Percentiles rank a stretch among this genome's conserved stretches.
Conservation (phyloP, 2,888 invertebrate species). For the Agonopterix subpropinquella region DNA sequence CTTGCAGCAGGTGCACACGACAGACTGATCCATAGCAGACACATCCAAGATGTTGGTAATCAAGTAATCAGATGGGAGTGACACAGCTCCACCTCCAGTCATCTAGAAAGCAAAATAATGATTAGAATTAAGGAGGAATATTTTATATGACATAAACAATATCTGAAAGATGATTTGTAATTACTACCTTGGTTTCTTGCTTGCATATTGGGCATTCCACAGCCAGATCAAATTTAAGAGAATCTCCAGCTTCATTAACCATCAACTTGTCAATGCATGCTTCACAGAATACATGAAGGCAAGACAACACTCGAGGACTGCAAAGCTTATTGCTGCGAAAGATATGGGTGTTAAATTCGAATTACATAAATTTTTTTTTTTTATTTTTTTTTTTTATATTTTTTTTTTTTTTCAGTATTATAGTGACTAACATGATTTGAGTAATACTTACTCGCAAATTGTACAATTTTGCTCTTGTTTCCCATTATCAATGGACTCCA, state of each 20-base stretch:
- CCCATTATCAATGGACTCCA: slow-evolving; percentile 66
- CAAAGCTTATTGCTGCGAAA: slow-evolving; percentile 81
- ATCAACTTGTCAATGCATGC: slow-evolving; percentile 90
- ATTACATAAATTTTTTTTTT: no score
- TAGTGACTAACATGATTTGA: not conserved
- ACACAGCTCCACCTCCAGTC: slow-evolving; percentile 84
- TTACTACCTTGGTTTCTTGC: slow-evolving; percentile 85
- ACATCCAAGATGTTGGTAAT: slow-evolving; percentile 90
- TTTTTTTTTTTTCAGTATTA: no score
- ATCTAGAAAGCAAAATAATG: slow-evolving; percentile 61
- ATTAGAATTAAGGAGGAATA: slow-evolving; percentile 9
- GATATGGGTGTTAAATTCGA: not conserved
- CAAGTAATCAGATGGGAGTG: slow-evolving; percentile 90
- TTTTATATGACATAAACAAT: not conserved
- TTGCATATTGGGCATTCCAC: slow-evolving; percentile 88
- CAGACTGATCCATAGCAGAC: slow-evolving; percentile 82
- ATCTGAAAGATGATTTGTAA: not conserved
- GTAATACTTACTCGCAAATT: slow-evolving; percentile 77
- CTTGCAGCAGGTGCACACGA: slow-evolving; percentile 95
- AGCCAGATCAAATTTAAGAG: slow-evolving; percentile 77
- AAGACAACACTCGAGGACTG: slow-evolving; percentile 91
- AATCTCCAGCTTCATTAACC: slow-evolving; percentile 82
- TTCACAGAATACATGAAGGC: slow-evolving; percentile 97
- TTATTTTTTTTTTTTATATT: no score
- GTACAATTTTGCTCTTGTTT: slow-evolving; percentile 78